A percentile compares a stretch with the other conserved stretches of the same genome.
These are phyloP conservation scores for Bombylius major DNA, from an alignment of 2,888 invertebrate species.

Conservation along the genomic window DNA sequence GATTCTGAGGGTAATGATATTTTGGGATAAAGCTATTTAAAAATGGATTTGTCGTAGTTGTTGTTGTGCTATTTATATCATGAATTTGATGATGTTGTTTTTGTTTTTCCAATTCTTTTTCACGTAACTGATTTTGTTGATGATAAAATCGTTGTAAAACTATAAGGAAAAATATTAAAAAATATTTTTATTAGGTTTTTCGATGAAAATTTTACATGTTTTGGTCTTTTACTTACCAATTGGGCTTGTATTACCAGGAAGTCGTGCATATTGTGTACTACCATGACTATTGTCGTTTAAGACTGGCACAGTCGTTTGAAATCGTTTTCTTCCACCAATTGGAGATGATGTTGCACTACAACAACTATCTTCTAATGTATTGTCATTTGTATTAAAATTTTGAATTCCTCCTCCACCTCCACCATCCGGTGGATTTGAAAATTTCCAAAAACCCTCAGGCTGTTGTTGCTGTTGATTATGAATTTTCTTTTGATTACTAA, in stretches of 20 bases:
- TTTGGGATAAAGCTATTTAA: slow-evolving; percentile 27
- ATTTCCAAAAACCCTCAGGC: slow-evolving; percentile 16
- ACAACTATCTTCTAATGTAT: neutral
- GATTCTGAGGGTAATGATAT: slow-evolving; percentile 11
- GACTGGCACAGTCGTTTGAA: slow-evolving; percentile 20
- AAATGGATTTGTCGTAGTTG: slow-evolving; percentile 27
- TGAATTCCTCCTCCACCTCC: slow-evolving; percentile 20
- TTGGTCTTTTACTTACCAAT: slow-evolving; percentile 34
- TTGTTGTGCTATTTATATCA: neutral
- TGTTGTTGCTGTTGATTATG: slow-evolving; percentile 12
- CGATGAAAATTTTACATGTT: no score
- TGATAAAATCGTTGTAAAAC: slow-evolving; percentile 66
- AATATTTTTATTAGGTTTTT: neutral
- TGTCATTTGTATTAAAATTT: slow-evolving; percentile 11
- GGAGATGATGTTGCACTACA: slow-evolving; percentile 13
- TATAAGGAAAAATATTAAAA: slow-evolving; percentile 11
- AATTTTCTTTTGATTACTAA: slow-evolving; percentile 31
- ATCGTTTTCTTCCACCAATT: slow-evolving; percentile 19
- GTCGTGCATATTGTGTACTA: slow-evolving; percentile 19
- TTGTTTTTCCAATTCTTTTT: slow-evolving; percentile 36
- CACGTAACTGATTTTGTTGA: slow-evolving; percentile 58
- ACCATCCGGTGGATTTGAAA: slow-evolving; percentile 20
- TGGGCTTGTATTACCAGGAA: slow-evolving; percentile 61
- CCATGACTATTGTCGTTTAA: slow-evolving; percentile 20
- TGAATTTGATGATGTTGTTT: slow-evolving; percentile 16